phyloP scores from a whole-genome alignment of 1,140 invertebrate genomes.

The Trachymyrmex septentrionalis region DNA sequence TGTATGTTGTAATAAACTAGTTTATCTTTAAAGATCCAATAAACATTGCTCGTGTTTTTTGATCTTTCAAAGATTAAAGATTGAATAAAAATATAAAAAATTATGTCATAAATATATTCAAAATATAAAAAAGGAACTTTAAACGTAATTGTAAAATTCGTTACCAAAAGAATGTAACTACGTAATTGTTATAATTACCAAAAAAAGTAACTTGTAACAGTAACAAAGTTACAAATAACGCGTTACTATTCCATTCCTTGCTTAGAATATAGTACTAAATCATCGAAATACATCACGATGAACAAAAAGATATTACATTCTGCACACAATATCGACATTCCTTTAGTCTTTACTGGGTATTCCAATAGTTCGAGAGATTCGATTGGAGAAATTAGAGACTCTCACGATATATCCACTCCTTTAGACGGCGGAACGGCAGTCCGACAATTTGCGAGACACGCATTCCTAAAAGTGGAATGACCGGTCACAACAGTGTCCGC shows the following conservation, averaged over 20 bases:
- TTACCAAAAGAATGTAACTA: too few relatives aligned
- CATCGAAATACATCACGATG: not conserved
- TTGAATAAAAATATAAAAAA: too few relatives aligned
- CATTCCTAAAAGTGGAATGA: slow-evolving; percentile 78
- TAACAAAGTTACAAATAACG: too few relatives aligned
- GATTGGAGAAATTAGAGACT: slow-evolving; percentile 47
- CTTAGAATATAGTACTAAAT: not conserved
- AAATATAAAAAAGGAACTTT: too few relatives aligned
- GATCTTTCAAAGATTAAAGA: too few relatives aligned
- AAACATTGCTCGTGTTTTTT: too few relatives aligned
- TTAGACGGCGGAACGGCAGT: slow-evolving; percentile 54
- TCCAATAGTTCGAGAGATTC: not conserved
- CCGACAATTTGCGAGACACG: slow-evolving; percentile 76
- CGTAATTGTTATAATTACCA: too few relatives aligned
- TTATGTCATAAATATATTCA: too few relatives aligned
- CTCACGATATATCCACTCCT: slow-evolving; percentile 13
- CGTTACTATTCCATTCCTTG: too few relatives aligned
- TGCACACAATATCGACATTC: not conserved
- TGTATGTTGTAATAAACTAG: not conserved
- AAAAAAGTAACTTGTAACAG: too few relatives aligned
- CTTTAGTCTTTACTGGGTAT: not conserved
- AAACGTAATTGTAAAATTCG: too few relatives aligned
- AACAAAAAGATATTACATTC: not conserved
- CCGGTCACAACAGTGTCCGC: slow-evolving; percentile 77
- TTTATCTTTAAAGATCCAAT: too few relatives aligned